Conservation (phyloP, 2,888 invertebrate genomes). For the Archaeoteleia sp. region DNA sequence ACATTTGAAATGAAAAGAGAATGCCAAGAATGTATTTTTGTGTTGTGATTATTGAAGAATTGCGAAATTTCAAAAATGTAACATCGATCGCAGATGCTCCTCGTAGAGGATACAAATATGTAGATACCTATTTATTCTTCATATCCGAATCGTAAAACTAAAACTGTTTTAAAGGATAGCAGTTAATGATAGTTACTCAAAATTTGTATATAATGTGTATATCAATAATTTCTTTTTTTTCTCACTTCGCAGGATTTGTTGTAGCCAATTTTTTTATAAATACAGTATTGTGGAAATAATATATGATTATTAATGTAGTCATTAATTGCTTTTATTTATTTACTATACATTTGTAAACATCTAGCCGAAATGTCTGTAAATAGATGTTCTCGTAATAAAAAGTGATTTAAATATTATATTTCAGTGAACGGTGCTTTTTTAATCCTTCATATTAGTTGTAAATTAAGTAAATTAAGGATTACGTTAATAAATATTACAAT, state of each 20-base stretch:
- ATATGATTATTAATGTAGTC: constrained; percentile 64
- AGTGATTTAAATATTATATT: constrained; percentile 49
- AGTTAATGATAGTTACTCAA: constrained; percentile 54
- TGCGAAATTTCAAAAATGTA: too few species aligned
- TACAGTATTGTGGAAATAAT: constrained; percentile 67
- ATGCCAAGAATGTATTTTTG: too few species aligned
- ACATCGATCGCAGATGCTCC: too few species aligned
- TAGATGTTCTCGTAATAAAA: constrained; percentile 71
- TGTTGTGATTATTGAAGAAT: too few species aligned
- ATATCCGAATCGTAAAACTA: constrained; percentile 41
- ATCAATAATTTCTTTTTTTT: constrained; percentile 56
- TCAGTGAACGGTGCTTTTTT: neutral
- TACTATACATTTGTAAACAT: constrained; percentile 59
- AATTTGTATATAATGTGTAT: constrained; percentile 69
- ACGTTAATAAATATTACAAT: too few species aligned
- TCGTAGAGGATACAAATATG: constrained; percentile 30
- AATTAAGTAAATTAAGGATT: too few species aligned
- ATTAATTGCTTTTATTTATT: constrained; percentile 56
- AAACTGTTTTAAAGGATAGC: constrained; percentile 11
- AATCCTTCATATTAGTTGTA: neutral
- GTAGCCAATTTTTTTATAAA: constrained; percentile 60
- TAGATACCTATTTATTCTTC: constrained; percentile 59
- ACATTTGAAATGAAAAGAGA: too few species aligned
- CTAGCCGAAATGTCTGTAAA: constrained; percentile 71
- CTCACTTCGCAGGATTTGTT: constrained; percentile 55